Evolutionary conservation across 2,888 invertebrate species (phyloP), one percentile per base, ranked within the genome.

Genomic region (Ellobium chinense): DNA sequence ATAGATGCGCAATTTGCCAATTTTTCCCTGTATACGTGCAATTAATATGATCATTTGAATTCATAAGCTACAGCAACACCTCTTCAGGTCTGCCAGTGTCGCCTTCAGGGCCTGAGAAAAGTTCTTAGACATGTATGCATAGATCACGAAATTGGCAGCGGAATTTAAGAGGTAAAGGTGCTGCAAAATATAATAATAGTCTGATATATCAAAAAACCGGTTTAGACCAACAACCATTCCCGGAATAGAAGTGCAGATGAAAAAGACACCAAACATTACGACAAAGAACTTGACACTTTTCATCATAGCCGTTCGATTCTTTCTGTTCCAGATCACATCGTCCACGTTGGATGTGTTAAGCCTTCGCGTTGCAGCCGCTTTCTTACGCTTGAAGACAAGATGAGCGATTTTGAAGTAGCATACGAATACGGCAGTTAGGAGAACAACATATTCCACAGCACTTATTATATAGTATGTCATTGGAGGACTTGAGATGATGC

Each of bases 251-350:
- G 46, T 68, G 36, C 46, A 68, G 0, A 46, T 1, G 12, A 39
- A 14, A 18, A 29, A 68, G 39, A 34, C 29, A 7, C 69, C 69
- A 56, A 70, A 70, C 69, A 70, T 54, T 3, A 68, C 2, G 29
- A 21, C 68, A 27, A 68, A 68, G 27, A 68, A 68, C 37, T 58
- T 60, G 60, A 36, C 39, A 60, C 73, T 73, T 72, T 34, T 72
- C 12, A 56, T 4, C 3, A 14, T 14, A 1, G n/a, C 56, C 4
- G 2, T 34, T 0, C 34, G 21, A 12, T 58, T 58, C 12, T 37
- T 37, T 27, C 39, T 36, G 4, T 14, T n/a, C 2, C n/a, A 9
- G 9, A 2, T 34, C 3, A 14, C 24, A 56, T 1, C 24, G 54
- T 56, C 1, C 1, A 4, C 2, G 31, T 54, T 4, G 1, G 2